Base-by-base conservation (phyloP, 2,888 invertebrate genomes). In the Ophion obscuratus region DNA sequence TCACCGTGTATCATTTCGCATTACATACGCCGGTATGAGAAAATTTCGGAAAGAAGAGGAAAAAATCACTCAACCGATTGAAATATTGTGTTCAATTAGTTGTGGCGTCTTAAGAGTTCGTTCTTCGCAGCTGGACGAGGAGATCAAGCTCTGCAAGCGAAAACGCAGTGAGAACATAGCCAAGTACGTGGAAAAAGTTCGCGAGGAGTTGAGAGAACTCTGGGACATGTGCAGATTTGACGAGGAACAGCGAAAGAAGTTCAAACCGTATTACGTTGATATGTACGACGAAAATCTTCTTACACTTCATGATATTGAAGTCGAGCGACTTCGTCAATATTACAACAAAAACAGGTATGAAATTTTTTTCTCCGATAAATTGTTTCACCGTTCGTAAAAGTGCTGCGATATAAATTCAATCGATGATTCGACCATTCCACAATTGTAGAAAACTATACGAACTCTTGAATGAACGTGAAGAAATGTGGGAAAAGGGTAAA, bases 161-260 rank as follows among this genome's bases (percentile, higher is more conserved):
- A 95, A 97, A 80, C 97, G 97, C 89, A 95, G 96, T 62, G 96
- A 97, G 90, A 98, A 98, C 92, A 96, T 98, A 81, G 93, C 94
- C 44, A 93, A 94, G 67, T 95, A 95, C 91, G 95, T 98, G 31
- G 95, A 95, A 0, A 96, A 97, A 91, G 94, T 97, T 2, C 96
- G 98, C 31, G 94, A 95, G 0, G 97, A 98, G 92, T 95, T 98
- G 59, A 94, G 95, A 78, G 94, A 95, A 11, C 96, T 97, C 95
- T 98, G 98, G 98, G 96, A 97, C 81, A 95, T 96, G 87, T 97
- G 97, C 75, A 96, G 97, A 93, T 97, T 96, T 90, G 95, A 96
- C 0, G 95, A 95, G 59, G 92, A 94, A 0, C 95, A 97, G 88
- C 95, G 96, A 9, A 95, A 95, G 24, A 94, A 95, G 83, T 97